Conservation (phyloP, 2,113 vertebrate genomes). For the Motacilla alba region DNA sequence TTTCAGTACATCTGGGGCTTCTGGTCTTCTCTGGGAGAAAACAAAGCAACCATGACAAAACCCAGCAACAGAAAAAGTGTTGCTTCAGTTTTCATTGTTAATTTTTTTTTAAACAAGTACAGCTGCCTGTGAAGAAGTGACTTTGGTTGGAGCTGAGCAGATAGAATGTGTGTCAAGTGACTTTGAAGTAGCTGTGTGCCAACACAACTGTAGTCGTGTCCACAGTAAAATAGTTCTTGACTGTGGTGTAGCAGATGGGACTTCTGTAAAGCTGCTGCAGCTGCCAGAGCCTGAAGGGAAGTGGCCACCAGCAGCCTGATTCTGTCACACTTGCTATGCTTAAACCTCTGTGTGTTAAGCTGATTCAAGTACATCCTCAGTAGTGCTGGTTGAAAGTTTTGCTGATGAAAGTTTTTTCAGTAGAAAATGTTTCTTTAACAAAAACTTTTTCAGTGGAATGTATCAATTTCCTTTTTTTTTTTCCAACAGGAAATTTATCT, state of each 20-base stretch:
- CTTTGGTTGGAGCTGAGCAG: not conserved
- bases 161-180: not conserved
- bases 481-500: constrained; percentile 19
- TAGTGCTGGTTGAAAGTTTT: not conserved
- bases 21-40: not conserved
- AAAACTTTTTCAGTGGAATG: not conserved
- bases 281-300: not conserved
- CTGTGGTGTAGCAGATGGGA: not conserved
- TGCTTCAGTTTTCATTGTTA: not conserved
- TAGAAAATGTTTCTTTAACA: not conserved
- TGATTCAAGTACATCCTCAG: not conserved
- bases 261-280: not conserved
- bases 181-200: not conserved
- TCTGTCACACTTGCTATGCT: not conserved
- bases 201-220: not conserved
- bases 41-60: not conserved
- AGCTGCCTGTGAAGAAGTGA: not conserved
- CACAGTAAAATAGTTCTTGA: not conserved
- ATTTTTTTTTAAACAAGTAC: not conserved
- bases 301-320: not conserved
- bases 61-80: not conserved
- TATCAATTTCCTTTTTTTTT: constrained; percentile 23
- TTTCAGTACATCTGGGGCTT: not conserved
- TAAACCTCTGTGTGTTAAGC: not conserved
- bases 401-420: not conserved